Percentiles rank a stretch among this genome's conserved stretches.
Evolutionary conservation across 2,888 invertebrate species (phyloP).

Genomic region (Philonicus albiceps): DNA sequence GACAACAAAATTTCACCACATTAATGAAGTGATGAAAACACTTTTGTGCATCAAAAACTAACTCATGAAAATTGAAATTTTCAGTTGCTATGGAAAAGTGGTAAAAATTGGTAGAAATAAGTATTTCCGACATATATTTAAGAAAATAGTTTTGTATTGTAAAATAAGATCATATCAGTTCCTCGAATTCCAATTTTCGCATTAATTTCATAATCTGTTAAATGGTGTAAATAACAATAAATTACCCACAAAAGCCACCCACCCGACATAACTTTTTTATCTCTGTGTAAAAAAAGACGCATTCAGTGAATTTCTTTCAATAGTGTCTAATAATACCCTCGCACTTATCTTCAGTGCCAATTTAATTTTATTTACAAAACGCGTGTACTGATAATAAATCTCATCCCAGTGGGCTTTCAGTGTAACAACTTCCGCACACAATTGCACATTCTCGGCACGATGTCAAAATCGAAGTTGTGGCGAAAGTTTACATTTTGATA

Average conservation of each 20-base stretch:
- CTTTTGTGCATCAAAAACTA: no score
- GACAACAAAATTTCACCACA: no score
- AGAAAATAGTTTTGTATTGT: background rate
- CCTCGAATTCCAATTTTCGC: background rate
- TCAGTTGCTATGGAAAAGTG: no score
- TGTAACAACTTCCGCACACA: background rate
- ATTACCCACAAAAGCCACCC: background rate
- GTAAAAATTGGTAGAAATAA: no score
- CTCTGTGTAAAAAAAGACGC: background rate
- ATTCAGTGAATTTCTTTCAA: background rate
- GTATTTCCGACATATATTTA: background rate
- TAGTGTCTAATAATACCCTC: background rate
- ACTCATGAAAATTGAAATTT: no score
- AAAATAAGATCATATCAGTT: background rate
- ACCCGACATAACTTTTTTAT: background rate
- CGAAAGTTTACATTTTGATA: constrained; percentile 23
- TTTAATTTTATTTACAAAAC: constrained; percentile 27
- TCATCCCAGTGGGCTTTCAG: background rate
- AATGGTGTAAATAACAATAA: background rate
- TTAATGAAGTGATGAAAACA: no score
- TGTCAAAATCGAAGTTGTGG: background rate
- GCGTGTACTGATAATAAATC: constrained; percentile 5
- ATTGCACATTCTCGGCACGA: background rate
- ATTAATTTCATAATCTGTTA: background rate
- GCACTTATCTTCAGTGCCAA: background rate